These are phyloP conservation scores for Emys orbicularis DNA, from an alignment of 2,797 vertebrate species.

Conservation along the genomic window DNA sequence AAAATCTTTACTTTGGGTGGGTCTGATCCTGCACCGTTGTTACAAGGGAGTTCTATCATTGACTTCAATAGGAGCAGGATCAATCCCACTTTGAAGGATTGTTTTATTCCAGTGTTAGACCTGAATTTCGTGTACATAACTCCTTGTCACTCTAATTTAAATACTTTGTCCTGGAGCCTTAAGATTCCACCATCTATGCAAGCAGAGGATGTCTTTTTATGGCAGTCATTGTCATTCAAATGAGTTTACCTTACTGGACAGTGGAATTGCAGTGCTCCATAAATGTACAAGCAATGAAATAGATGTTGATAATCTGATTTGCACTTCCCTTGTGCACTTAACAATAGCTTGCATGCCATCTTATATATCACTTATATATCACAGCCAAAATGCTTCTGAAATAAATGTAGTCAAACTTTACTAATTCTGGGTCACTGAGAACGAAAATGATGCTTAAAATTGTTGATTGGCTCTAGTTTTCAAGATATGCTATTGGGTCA, in stretches of 20 bases:
- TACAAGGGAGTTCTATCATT: background rate
- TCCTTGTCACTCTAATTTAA: background rate
- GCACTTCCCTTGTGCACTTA: background rate
- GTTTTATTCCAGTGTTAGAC: background rate
- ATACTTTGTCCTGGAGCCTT: background rate
- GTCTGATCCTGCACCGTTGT: background rate
- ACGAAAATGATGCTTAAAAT: no score
- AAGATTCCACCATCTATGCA: background rate
- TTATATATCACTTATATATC: no score
- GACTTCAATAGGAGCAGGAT: background rate
- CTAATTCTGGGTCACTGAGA: no score
- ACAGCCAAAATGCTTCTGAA: no score
- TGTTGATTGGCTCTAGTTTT: no score
- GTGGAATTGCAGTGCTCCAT: background rate
- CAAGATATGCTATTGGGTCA: no score
- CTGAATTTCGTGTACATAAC: background rate
- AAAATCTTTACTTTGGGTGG: background rate
- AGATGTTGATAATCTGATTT: background rate
- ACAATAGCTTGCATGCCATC: background rate
- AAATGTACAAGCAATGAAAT: background rate
- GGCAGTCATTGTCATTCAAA: background rate
- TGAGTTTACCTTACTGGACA: fast-evolving
- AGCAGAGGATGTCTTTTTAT: no score
- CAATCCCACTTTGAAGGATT: background rate
- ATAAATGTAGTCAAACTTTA: no score